phyloP scores from a whole-genome alignment of 2,113 vertebrate species.

The Pseudonaja textilis region DNA sequence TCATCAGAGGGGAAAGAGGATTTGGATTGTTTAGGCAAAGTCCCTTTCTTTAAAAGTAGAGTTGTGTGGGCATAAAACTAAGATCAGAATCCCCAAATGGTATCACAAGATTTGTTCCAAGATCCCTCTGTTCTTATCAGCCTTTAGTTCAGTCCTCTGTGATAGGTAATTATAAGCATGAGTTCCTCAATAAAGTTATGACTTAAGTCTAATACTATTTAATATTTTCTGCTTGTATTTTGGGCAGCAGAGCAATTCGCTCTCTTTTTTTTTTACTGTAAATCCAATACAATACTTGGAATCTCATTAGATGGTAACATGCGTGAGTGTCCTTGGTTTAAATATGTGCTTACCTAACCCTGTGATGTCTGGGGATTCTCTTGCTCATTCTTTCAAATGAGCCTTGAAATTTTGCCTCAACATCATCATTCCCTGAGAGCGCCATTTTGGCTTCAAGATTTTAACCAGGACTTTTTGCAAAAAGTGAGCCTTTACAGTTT shows the following conservation, averaged over 20 bases:
- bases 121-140: background rate
- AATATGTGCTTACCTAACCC: background rate
- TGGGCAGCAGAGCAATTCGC: background rate
- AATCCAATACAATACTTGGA: background rate
- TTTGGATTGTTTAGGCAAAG: background rate
- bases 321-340: background rate
- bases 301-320: background rate
- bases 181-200: background rate
- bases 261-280: background rate
- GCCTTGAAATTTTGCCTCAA: background rate
- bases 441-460: background rate
- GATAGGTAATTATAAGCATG: background rate
- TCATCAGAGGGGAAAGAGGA: background rate
- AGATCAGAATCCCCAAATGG: background rate
- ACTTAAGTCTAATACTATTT: background rate
- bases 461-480: background rate
- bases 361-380: background rate
- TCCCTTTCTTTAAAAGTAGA: background rate
- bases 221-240: background rate
- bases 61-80: background rate
- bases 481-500: background rate
- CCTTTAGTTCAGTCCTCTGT: background rate
- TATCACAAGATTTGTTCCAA: background rate
- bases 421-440: background rate
- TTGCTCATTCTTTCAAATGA: background rate